phyloP scores from a whole-genome alignment of 2,888 invertebrate genomes.

The Sialis lutaria region DNA sequence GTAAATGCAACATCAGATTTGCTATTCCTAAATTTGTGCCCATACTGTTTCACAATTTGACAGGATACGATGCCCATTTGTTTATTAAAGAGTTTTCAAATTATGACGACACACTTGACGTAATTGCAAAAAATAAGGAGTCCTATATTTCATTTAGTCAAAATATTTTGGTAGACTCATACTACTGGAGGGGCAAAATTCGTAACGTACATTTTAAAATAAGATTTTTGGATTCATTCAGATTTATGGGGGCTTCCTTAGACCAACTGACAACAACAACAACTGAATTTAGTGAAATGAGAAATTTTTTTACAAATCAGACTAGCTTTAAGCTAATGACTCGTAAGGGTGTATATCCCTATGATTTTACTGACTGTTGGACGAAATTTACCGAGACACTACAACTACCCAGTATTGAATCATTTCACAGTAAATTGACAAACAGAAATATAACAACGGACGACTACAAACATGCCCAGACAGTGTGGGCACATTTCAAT shows the following conservation, averaged over 20 bases:
- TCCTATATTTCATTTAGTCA: slow-evolving; percentile 14
- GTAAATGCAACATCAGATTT: no score
- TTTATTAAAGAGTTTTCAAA: no score
- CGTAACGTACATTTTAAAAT: slow-evolving; percentile 5
- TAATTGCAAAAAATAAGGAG: no score
- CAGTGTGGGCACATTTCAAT: slow-evolving; percentile 17
- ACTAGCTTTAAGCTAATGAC: slow-evolving; percentile 9
- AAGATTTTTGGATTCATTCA: slow-evolving; percentile 14
- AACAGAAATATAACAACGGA: slow-evolving; percentile 11
- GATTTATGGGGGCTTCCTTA: slow-evolving; percentile 15
- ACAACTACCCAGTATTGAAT: slow-evolving; percentile 11
- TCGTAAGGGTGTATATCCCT: slow-evolving; percentile 18
- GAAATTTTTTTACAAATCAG: slow-evolving; percentile 1
- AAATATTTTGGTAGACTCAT: slow-evolving; percentile 1
- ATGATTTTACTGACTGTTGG: slow-evolving; percentile 15
- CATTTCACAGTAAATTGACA: slow-evolving; percentile 13
- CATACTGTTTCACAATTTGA: no score
- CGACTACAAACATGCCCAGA: slow-evolving; percentile 18
- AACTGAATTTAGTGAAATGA: slow-evolving; percentile 7
- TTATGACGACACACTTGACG: no score
- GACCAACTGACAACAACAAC: slow-evolving; percentile 14
- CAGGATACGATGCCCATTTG: no score
- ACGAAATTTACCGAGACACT: slow-evolving; percentile 12
- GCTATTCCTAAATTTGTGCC: no score
- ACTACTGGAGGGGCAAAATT: no score